Base-by-base conservation (phyloP, 1,140 invertebrate species). In the Brachionus calyciflorus region DNA sequence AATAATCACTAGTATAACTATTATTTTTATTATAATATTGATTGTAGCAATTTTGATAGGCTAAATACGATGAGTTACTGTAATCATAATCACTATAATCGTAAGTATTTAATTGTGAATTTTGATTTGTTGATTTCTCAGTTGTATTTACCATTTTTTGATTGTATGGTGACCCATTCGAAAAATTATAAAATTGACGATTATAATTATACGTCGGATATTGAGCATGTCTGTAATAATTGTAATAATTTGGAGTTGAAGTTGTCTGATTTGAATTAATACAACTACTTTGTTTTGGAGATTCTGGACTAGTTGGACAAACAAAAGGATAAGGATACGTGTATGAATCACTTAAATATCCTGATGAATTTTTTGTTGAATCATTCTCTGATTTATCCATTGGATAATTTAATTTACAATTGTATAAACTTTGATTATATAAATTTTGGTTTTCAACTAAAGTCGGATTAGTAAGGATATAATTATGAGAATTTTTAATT, bases 341-440 rank as follows among this genome's bases (percentile, higher is more conserved):
- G 3, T 9, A 6, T 55, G 6, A 26, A 5, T 26, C 7, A 1
- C n/a, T 44, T 1, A 19, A 24, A 14, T 65, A n/a, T n/a, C n/a
- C n/a, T n/a, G n/a, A n/a, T n/a, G n/a, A n/a, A n/a, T n/a, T n/a
- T n/a, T n/a, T n/a, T n/a, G n/a, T n/a, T n/a, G n/a, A n/a, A n/a
- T n/a, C n/a, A n/a, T n/a, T n/a, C n/a, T n/a, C 40, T 14, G 40
- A 41, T 40, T 7, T 1, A 3, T 5, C 30, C 17, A 65, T 12
- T 60, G 55, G 55, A 9, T 60, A 60, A 7, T 60, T 60, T 17
- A 60, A 28, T 60, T 60, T 60, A 60, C 30, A 60, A 21, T 60
- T 60, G 37, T 60, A 60, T 2, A 60, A 28, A 60, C 9, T 60
- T 21, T 28, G 12, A 24, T 10, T 46, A 21, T 65, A 65, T 3